Evolutionary conservation across 2,113 vertebrate species (phyloP), one percentile per base, ranked within the genome.

Genomic region (Lathamus discolor): DNA sequence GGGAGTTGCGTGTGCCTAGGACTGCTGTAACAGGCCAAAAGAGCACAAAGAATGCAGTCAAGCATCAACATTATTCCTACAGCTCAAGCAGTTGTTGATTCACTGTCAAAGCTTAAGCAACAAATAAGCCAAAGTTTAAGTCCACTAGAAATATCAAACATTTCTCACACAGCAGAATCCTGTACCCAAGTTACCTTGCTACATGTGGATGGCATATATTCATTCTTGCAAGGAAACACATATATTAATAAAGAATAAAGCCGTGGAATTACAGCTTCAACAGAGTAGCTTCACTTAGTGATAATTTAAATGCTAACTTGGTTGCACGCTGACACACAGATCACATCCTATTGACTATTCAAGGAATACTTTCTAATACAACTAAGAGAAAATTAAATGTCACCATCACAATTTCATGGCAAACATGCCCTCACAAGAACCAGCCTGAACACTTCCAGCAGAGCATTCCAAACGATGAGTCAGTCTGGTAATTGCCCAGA

Each of bases 41-140:
- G 91, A 94, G 86, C 95, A 96, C 85, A 88, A 95, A 92, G 75
- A 92, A 93, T 33, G 93, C 96, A 96, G 74, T 73, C 90, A 87
- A 86, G 95, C 92, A 85, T 91, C 93, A 89, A 86, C 74, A 80
- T 82, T 78, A 74, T 86, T 91, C 39, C 90, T 86, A 54, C 95
- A 91, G 61, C 76, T 92, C 81, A 28, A 81, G 92, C 86, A 83
- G 39, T 76, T 68, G 88, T 82, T 82, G 88, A 89, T 92, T 96
- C 88, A 68, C 88, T 83, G 66, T 92, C 82, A 91, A 88, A 95
- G 73, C 79, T 93, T 84, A 62, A 44, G 64, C 52, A 79, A 86
- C 79, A 90, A 93, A 92, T 49, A 92, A 87, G 59, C 37, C 66
- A 51, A 88, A 95, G 90, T 95, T 83, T 27, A 91, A 91, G 27